phyloP scores from a whole-genome alignment of 2,888 invertebrate species.

The Tethea ocularis region DNA sequence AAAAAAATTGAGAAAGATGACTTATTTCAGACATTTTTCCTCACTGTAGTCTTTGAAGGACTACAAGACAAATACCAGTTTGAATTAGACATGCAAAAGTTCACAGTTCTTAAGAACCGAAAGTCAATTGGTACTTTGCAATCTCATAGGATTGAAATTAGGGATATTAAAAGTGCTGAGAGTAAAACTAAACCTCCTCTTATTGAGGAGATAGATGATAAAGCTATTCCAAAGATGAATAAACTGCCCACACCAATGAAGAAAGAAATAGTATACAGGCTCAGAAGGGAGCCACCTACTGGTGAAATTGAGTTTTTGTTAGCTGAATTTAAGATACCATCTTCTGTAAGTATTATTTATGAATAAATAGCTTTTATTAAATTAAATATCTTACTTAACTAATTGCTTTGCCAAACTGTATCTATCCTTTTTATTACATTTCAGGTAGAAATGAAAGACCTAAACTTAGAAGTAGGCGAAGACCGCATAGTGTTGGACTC shows the following conservation, averaged over 20 bases:
- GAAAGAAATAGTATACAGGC: constrained; percentile 82
- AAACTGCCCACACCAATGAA: constrained; percentile 32
- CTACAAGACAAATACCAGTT: constrained; percentile 90
- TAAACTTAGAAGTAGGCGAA: constrained; percentile 88
- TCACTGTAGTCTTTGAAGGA: constrained; percentile 91
- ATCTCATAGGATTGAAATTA: constrained; percentile 89
- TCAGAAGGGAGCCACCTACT: constrained; percentile 83
- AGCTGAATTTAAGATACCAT: constrained; percentile 86
- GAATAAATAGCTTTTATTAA: neutral
- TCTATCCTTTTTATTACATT: constrained; percentile 20
- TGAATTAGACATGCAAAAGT: constrained; percentile 86
- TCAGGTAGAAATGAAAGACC: constrained; percentile 85
- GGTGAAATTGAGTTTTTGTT: constrained; percentile 80
- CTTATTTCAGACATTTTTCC: constrained; percentile 90
- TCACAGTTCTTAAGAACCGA: constrained; percentile 88
- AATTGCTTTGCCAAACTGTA: no score
- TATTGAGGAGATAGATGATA: constrained; percentile 85
- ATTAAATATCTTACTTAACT: no score
- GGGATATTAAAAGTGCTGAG: constrained; percentile 82
- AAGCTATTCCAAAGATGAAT: constrained; percentile 28
- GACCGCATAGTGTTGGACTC: constrained; percentile 89
- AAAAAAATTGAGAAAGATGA: constrained; percentile 88
- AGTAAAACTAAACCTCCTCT: constrained; percentile 65
- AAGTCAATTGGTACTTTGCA: constrained; percentile 90
- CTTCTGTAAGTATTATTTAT: constrained; percentile 70